Evolutionary conservation across 2,113 vertebrate genomes (phyloP).

Genomic region (Salvator merianae): DNA sequence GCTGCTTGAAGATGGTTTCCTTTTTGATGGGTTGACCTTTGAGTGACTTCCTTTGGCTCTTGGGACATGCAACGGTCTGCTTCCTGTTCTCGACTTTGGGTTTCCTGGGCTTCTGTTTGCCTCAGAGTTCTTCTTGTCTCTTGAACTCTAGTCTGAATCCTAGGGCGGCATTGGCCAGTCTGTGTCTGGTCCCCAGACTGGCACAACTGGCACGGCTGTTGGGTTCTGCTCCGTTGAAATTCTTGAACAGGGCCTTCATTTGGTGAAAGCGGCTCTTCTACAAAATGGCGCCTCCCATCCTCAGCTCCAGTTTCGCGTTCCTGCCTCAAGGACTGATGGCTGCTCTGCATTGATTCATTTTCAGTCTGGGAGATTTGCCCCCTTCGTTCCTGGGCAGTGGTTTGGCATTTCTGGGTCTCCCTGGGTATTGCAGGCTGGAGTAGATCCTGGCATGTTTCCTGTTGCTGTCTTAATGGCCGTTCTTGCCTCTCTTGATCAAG

Average conservation of each 20-base stretch:
- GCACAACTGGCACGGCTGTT: neutral
- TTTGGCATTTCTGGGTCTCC: neutral
- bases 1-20: rapidly evolving
- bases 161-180: neutral
- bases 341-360: neutral
- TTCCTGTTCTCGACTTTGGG: neutral
- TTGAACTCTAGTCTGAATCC: neutral
- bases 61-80: neutral
- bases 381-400: neutral
- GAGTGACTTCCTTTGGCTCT: neutral
- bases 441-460: rapidly evolving
- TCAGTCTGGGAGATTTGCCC: neutral
- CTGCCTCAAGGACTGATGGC: neutral
- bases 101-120: neutral
- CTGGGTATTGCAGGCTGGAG: neutral
- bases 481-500: rapidly evolving
- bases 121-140: neutral
- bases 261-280: neutral
- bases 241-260: constrained; percentile 21
- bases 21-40: neutral
- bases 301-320: neutral
- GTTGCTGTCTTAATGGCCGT: rapidly evolving
- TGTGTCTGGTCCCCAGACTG: neutral
- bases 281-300: neutral
- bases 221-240: neutral